Evolutionary conservation across 2,888 invertebrate genomes (phyloP).

Genomic region (Philereme transversata): DNA sequence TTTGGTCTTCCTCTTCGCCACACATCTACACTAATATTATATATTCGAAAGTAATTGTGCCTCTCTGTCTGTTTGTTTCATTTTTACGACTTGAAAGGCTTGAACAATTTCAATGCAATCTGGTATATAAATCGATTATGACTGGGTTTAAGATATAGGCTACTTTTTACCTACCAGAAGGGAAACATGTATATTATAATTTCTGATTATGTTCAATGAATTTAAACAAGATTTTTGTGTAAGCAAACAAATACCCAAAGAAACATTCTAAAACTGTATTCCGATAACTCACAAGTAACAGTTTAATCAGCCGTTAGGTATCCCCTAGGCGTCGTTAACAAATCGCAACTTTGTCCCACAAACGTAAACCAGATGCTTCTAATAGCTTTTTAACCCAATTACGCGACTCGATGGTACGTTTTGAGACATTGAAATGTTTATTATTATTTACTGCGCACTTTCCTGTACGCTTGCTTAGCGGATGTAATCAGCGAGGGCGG

Average conservation of each 20-base stretch:
- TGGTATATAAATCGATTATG: too few species aligned
- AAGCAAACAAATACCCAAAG: slow-evolving; percentile 1
- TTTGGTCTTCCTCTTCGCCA: too few species aligned
- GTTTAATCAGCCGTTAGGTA: slow-evolving; percentile 58
- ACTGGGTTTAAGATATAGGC: too few species aligned
- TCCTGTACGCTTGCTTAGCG: slow-evolving; percentile 11
- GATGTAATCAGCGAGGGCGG: neutral
- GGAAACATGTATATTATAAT: too few species aligned
- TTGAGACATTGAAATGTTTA: slow-evolving; percentile 45
- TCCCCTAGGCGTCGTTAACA: slow-evolving; percentile 53
- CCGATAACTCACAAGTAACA: slow-evolving; percentile 49
- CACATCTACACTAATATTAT: too few species aligned
- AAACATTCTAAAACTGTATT: slow-evolving; percentile 12
- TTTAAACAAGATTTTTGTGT: neutral
- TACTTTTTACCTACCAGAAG: too few species aligned
- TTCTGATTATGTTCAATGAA: too few species aligned
- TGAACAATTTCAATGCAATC: too few species aligned
- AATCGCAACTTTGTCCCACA: slow-evolving; percentile 49
- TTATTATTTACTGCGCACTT: slow-evolving; percentile 40
- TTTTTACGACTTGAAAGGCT: too few species aligned
- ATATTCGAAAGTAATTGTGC: too few species aligned
- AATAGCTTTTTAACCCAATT: slow-evolving; percentile 65
- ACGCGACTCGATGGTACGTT: slow-evolving; percentile 38
- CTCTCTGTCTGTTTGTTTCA: too few species aligned
- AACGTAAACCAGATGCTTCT: slow-evolving; percentile 63